A percentile compares a stretch with the other conserved stretches of the same genome.
Conservation (phyloP, 2,113 vertebrate species). For the Erpornis zantholeuca region DNA sequence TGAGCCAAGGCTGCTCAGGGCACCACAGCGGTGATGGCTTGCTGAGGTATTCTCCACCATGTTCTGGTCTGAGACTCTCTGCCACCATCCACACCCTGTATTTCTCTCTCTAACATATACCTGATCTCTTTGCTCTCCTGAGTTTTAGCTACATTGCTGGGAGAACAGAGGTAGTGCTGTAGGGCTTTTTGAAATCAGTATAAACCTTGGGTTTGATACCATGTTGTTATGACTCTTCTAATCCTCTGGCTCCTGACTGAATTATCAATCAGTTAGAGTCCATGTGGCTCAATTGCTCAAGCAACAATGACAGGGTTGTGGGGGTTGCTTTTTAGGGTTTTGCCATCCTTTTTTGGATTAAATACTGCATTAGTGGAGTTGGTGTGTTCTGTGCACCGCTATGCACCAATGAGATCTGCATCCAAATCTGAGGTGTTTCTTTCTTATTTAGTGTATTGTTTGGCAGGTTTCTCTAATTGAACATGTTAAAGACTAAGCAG, state of each 20-base stretch:
- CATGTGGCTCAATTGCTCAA: neutral
- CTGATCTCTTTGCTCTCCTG: neutral
- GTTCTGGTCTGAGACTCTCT: neutral
- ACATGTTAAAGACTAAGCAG: neutral
- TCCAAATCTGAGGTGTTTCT: neutral
- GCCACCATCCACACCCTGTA: neutral
- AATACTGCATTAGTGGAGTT: neutral
- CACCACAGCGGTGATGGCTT: accelerated
- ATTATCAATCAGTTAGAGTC: neutral
- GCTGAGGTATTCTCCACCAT: neutral
- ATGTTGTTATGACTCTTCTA: neutral
- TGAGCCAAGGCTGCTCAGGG: neutral
- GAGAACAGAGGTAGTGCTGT: neutral
- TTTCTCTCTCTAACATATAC: neutral
- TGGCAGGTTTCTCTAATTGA: neutral
- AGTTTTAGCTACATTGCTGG: neutral
- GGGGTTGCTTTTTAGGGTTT: neutral
- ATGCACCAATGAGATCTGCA: accelerated
- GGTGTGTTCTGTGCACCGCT: neutral
- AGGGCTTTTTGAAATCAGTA: neutral
- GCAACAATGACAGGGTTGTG: neutral
- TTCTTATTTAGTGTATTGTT: neutral
- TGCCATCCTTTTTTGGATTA: neutral
- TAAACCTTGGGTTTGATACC: neutral
- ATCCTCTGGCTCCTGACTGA: neutral